Evolutionary conservation across 2,888 invertebrate species (phyloP).

Genomic region (Busseola fusca): DNA sequence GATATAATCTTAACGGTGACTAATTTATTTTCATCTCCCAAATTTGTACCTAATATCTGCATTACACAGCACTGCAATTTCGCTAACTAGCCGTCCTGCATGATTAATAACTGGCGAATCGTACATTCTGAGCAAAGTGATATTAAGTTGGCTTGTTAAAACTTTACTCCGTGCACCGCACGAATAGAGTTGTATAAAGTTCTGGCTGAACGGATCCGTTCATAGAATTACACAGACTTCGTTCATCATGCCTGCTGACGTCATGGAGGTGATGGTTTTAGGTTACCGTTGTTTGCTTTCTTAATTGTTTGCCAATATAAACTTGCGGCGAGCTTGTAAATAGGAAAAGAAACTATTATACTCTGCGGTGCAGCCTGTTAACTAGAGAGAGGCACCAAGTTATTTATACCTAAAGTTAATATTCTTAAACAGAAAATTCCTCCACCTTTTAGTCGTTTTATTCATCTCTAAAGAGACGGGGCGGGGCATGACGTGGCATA

Average conservation of each 20-base stretch:
- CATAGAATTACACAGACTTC: constrained; percentile 75
- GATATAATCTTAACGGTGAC: constrained; percentile 27
- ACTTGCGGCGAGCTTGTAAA: constrained; percentile 23
- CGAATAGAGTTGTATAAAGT: constrained; percentile 81
- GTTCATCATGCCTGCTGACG: constrained; percentile 72
- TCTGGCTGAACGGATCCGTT: constrained; percentile 74
- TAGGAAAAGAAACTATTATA: constrained; percentile 13
- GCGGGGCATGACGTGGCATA: constrained; percentile 36
- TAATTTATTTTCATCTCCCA: constrained; percentile 58
- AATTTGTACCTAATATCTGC: constrained; percentile 67
- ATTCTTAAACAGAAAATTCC: constrained; percentile 17
- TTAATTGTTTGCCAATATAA: constrained; percentile 65
- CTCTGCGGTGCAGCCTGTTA: constrained; percentile 3
- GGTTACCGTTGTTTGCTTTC: constrained; percentile 66
- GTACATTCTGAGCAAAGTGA: constrained; percentile 87
- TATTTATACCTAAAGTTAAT: constrained; percentile 2
- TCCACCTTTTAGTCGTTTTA: constrained; percentile 9
- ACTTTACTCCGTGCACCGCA: constrained; percentile 83
- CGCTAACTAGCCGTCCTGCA: constrained; percentile 86
- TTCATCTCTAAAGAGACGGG: constrained; percentile 25
- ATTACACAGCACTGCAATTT: constrained; percentile 80
- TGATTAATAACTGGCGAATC: constrained; percentile 88
- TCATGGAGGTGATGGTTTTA: constrained; percentile 60
- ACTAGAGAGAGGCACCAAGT: constrained; percentile 7
- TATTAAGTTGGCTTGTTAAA: constrained; percentile 89